phyloP scores from a whole-genome alignment of 2,113 vertebrate species.

The Eidolon helvum region DNA sequence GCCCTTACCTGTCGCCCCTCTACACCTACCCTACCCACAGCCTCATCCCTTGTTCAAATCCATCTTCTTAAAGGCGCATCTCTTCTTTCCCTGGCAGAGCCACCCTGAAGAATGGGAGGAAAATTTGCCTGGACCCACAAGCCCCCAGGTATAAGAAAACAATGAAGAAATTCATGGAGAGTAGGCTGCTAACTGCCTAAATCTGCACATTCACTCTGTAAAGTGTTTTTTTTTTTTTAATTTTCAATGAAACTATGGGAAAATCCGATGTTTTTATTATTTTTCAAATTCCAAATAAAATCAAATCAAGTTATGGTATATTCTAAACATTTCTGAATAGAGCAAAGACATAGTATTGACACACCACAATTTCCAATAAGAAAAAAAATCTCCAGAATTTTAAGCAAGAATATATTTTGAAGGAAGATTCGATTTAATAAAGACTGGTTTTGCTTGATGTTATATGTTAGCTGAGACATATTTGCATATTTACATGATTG shows the following conservation, averaged over 20 bases:
- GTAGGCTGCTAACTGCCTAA: not conserved
- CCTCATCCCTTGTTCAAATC: not conserved
- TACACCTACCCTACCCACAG: not conserved
- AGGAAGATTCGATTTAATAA: not conserved
- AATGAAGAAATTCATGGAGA: conserved; percentile 42
- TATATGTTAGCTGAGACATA: not conserved
- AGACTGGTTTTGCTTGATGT: not conserved
- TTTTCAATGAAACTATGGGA: not conserved
- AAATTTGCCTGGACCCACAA: conserved; percentile 62
- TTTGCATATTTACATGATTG: not conserved
- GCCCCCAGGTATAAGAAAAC: conserved; percentile 41
- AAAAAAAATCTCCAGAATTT: not conserved
- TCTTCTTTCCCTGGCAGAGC: conserved; percentile 51
- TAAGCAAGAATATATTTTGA: not conserved
- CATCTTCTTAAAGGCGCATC: not conserved
- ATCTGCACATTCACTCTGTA: not conserved
- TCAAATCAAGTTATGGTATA: not conserved
- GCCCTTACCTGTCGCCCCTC: not conserved
- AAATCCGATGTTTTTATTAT: not conserved
- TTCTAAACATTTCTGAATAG: not conserved
- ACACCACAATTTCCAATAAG: not conserved
- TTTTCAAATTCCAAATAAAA: conserved; percentile 33
- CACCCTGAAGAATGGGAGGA: conserved; percentile 59
- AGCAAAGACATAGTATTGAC: not conserved
- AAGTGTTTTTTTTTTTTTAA: not conserved